These are phyloP conservation scores for Aporophyla nigra DNA, from an alignment of 2,888 invertebrate genomes.

Conservation along the genomic window DNA sequence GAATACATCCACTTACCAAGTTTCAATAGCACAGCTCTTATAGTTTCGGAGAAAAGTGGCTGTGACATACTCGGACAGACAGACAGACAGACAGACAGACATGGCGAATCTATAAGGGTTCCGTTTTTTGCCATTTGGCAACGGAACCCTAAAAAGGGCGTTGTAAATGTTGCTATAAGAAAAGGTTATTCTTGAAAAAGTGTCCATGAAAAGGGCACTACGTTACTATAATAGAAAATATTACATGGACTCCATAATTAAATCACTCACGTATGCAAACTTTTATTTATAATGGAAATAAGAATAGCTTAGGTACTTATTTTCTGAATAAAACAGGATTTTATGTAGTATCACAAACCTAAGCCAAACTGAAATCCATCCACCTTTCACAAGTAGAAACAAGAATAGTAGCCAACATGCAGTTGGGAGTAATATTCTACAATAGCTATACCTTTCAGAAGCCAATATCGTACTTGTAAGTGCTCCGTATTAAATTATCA, in stretches of 20 bases:
- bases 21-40: too few species aligned
- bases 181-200: neutral
- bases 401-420: neutral
- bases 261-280: neutral
- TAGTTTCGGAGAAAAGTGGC: too few species aligned
- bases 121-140: too few species aligned
- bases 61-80: too few species aligned
- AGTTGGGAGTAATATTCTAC: neutral
- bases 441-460: constrained; percentile 19
- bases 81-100: too few species aligned
- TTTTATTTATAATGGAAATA: neutral
- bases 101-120: too few species aligned
- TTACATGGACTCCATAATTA: neutral
- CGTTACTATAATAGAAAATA: neutral
- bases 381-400: neutral
- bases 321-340: neutral
- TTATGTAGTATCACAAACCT: neutral
- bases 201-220: neutral
- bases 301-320: neutral
- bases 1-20: too few species aligned
- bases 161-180: neutral
- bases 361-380: neutral
- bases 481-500: constrained; percentile 54
- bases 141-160: neutral
- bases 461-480: constrained; percentile 42